Conservation (phyloP, 2,113 vertebrate genomes). For the Hippopotamus amphibius region DNA sequence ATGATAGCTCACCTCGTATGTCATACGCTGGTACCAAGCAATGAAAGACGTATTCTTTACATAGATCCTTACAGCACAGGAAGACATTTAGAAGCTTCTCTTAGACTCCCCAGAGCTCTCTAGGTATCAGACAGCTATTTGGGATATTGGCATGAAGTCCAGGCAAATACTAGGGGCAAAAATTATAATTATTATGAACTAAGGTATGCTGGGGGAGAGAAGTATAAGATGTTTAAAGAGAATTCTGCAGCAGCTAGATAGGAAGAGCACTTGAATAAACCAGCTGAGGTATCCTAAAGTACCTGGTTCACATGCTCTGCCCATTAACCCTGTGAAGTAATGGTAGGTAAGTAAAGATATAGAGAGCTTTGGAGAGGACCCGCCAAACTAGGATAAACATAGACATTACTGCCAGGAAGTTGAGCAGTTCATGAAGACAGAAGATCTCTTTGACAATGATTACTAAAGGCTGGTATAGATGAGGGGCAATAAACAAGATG, state of each 20-base stretch:
- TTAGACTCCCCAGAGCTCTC: conserved; percentile 13
- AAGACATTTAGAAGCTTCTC: conserved; percentile 10
- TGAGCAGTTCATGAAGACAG: not conserved
- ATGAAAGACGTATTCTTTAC: conserved; percentile 9
- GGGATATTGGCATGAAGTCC: not conserved
- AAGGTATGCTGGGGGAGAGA: not conserved
- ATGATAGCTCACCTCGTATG: not conserved
- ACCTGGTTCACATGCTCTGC: not conserved
- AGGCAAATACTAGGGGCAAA: not conserved
- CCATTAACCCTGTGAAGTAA: not conserved
- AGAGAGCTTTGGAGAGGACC: not conserved
- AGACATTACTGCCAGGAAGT: not conserved
- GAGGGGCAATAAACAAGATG: not conserved
- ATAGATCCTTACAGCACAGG: not conserved
- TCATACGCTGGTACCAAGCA: not conserved
- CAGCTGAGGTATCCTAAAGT: not conserved
- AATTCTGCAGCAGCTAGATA: not conserved
- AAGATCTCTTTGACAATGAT: not conserved
- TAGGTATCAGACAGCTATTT: not conserved
- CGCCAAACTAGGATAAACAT: not conserved
- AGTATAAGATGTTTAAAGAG: not conserved
- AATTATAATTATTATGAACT: conserved; percentile 9
- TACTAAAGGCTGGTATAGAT: not conserved
- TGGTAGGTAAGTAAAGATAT: not conserved
- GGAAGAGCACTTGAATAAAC: not conserved